Evolutionary conservation across 2,113 vertebrate species (phyloP), one percentile per base, ranked within the genome.

Genomic region (Callipepla squamata): DNA sequence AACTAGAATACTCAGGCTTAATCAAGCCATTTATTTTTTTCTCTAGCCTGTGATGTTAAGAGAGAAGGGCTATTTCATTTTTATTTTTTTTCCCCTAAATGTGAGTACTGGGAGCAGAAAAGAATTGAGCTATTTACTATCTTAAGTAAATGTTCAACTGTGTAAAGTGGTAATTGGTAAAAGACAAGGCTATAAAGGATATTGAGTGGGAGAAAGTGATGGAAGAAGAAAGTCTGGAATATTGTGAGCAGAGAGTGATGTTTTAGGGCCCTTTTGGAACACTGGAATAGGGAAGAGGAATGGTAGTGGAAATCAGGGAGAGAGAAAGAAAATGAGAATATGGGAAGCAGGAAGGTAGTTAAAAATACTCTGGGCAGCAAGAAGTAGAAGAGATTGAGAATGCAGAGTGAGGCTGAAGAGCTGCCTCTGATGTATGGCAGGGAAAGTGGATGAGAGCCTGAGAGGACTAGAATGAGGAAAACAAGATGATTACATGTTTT

Each of bases 361-460:
- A 93, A 82, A 80, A 36, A 53, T 81, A 42, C 50, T 76, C 50
- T 47, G 23, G 55, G 59, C 53, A 70, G 22, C 32, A 89, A 92
- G 80, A 90, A 92, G 36, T 59, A 92, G n/a, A 86, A 86, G 63
- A 92, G 83, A 89, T n/a, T 17, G 42, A 92, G 57, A 68, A 85
- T 23, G 48, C 62, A 73, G 94, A 94, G 88, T 65, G 38, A 94
- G 38, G 72, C 55, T 87, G 48, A 89, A 79, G 79, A 87, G n/a
- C 40, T 87, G 21, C 50, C 45, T 55, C n/a, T 89, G 51, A 77
- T 63, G 74, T 34, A 45, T 76, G 23, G 22, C 63, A 66, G 74
- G 40, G 32, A 93, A 13, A 75, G 5, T 25, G 7, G 6, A 1
- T 58, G 67, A 92, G 62, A 93, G 85, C 72, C 26, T 67, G 59